These are phyloP conservation scores for Megalonaias nervosa DNA, from an alignment of 1,140 invertebrate genomes.

Conservation along the genomic window DNA sequence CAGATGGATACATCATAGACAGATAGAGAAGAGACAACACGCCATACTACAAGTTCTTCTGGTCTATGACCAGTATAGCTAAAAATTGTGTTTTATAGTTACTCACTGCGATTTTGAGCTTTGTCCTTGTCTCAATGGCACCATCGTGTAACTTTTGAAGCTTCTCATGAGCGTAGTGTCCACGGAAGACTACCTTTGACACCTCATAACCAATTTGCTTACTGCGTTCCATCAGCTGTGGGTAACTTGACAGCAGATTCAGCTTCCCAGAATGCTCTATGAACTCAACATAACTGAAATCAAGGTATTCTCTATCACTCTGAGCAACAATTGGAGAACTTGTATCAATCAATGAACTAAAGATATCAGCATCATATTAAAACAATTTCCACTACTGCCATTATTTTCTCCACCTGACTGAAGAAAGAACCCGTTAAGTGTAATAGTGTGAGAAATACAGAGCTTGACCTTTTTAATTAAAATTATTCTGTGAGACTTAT, in stretches of 20 bases:
- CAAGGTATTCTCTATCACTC: background rate
- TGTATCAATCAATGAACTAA: background rate
- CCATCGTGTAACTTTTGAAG: constrained; percentile 66
- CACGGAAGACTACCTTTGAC: constrained; percentile 68
- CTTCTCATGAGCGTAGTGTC: constrained; percentile 66
- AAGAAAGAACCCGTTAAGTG: too few relatives aligned
- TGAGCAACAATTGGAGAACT: background rate
- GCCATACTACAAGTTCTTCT: too few relatives aligned
- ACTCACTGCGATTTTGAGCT: constrained; percentile 65
- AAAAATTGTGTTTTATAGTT: background rate
- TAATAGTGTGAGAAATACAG: too few relatives aligned
- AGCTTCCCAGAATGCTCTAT: constrained; percentile 65
- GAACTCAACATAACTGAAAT: constrained; percentile 66
- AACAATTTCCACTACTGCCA: too few relatives aligned
- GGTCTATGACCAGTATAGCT: too few relatives aligned
- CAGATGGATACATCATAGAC: too few relatives aligned
- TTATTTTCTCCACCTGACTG: too few relatives aligned
- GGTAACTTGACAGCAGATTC: constrained; percentile 61
- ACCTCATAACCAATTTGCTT: constrained; percentile 65
- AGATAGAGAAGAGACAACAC: too few relatives aligned
- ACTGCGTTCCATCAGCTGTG: constrained; percentile 60
- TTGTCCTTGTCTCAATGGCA: constrained; percentile 61
- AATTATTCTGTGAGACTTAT: too few relatives aligned
- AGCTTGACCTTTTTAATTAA: too few relatives aligned
- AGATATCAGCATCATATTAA: background rate